Conservation (phyloP, 2,888 invertebrate species). For the Asteroscopus sphinx region DNA sequence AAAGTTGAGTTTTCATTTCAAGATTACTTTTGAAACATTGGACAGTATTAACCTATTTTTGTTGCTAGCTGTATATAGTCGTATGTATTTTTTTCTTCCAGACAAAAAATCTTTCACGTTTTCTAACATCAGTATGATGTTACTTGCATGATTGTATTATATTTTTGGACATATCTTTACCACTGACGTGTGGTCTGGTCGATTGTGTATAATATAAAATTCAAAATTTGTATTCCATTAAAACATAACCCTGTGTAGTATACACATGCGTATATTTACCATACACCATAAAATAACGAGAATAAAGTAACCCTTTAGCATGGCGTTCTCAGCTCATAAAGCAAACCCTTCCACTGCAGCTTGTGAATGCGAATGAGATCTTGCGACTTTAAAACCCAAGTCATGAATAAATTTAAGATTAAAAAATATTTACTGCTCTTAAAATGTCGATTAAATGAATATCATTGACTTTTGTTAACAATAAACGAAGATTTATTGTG, state of each 20-base stretch:
- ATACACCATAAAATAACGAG: constrained; percentile 42
- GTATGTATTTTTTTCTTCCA: too few species aligned
- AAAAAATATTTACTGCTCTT: constrained; percentile 51
- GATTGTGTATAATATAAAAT: neutral
- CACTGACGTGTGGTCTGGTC: too few species aligned
- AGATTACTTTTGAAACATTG: too few species aligned
- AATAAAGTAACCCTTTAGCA: constrained; percentile 52
- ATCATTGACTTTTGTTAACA: constrained; percentile 54
- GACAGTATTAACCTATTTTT: too few species aligned
- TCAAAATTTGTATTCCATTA: neutral
- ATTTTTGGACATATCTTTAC: too few species aligned
- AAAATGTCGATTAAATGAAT: constrained; percentile 54
- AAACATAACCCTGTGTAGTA: constrained; percentile 14
- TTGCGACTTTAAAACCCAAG: constrained; percentile 46
- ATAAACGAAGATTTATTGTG: constrained; percentile 51
- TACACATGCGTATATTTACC: constrained; percentile 14
- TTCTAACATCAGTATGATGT: too few species aligned
- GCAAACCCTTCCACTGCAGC: constrained; percentile 48
- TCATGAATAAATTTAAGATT: constrained; percentile 48
- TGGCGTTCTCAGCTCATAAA: constrained; percentile 62
- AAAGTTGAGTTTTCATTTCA: too few species aligned
- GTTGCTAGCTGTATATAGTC: too few species aligned
- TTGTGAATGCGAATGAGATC: constrained; percentile 50
- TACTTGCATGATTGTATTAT: too few species aligned
- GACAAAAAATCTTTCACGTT: too few species aligned